These are phyloP conservation scores for Orius insidiosus DNA, from an alignment of 1,140 invertebrate species.

Conservation along the genomic window DNA sequence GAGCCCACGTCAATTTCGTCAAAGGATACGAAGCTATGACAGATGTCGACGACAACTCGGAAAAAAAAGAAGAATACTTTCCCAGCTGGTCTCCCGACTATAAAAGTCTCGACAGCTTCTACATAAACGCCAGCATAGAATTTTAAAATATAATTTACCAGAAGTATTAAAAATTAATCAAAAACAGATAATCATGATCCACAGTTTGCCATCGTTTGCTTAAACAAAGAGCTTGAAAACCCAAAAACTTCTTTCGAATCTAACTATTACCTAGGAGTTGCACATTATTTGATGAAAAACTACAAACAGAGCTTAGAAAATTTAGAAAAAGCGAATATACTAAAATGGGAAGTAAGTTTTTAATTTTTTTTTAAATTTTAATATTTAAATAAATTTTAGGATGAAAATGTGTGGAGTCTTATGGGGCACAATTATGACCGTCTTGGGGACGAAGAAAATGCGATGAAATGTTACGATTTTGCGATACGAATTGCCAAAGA, in stretches of 20 bases:
- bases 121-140: neutral
- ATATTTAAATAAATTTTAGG: conserved; percentile 4
- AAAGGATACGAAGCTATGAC: neutral
- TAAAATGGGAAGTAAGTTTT: conserved; percentile 7
- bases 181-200: neutral
- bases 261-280: conserved; percentile 8
- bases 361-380: no score
- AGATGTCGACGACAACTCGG: neutral
- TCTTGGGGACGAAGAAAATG: conserved; percentile 4
- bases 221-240: conserved; percentile 9
- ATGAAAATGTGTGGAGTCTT: conserved; percentile 9
- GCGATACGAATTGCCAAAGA: neutral
- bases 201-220: conserved; percentile 14
- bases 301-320: conserved; percentile 5
- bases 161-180: neutral
- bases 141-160: neutral
- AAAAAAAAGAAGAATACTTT: no score
- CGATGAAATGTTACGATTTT: conserved; percentile 5
- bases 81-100: neutral
- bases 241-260: neutral
- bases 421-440: conserved; percentile 11
- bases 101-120: neutral
- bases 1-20: conserved; percentile 6
- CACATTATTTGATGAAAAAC: conserved; percentile 8
- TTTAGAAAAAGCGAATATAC: conserved; percentile 3